These are phyloP conservation scores for Pteronura brasiliensis DNA, from an alignment of 2,113 vertebrate genomes.

Conservation along the genomic window DNA sequence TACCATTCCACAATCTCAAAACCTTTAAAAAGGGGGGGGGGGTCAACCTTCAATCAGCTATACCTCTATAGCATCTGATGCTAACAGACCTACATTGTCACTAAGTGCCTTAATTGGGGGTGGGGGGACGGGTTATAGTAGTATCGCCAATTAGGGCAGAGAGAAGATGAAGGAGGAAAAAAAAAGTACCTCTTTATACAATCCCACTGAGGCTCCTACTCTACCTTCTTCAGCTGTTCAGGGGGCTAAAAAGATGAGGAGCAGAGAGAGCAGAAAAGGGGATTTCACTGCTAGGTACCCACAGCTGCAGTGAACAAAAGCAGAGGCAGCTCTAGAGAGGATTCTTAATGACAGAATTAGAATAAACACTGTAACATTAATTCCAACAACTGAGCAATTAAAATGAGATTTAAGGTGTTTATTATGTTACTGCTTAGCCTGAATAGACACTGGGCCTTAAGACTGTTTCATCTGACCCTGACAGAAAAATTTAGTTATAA, in stretches of 20 bases:
- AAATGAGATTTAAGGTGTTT: constrained; percentile 28
- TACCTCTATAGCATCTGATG: neutral
- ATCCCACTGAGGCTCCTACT: neutral
- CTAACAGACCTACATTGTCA: neutral
- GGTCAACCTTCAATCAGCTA: neutral
- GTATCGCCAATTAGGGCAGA: neutral
- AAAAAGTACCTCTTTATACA: neutral
- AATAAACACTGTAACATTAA: neutral
- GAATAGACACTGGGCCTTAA: neutral
- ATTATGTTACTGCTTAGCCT: neutral
- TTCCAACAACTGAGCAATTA: neutral
- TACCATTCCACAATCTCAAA: neutral
- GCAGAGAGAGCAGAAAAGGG: neutral
- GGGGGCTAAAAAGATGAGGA: neutral
- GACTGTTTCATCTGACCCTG: neutral
- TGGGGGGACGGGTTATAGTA: neutral
- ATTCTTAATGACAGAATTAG: constrained; percentile 22
- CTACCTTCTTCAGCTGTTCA: neutral
- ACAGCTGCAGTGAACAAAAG: neutral
- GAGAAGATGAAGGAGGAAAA: neutral
- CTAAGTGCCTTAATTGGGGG: neutral
- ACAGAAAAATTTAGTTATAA: constrained; percentile 1
- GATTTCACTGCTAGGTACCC: neutral
- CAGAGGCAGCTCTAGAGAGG: neutral
- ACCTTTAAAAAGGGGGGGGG: neutral